phyloP scores from a whole-genome alignment of 2,888 invertebrate genomes.

The Plebejus melissa region DNA sequence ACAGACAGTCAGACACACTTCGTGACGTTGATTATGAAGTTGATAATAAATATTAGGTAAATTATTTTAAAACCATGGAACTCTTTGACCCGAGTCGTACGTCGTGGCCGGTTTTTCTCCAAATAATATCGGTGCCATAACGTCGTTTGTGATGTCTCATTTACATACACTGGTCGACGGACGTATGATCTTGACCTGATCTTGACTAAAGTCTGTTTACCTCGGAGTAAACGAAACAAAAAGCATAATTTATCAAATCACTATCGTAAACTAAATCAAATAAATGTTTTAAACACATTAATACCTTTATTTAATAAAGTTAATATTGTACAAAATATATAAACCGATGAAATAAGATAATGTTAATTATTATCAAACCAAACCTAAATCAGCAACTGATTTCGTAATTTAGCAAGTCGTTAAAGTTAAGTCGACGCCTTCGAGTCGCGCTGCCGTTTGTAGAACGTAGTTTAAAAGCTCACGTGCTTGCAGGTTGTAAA shows the following conservation, averaged over 20 bases:
- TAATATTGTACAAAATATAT: background rate
- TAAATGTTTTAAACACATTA: background rate
- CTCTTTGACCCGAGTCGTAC: background rate
- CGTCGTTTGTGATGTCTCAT: background rate
- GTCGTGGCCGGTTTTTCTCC: background rate
- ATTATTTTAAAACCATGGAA: background rate
- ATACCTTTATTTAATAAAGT: background rate
- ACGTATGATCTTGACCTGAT: constrained; percentile 6
- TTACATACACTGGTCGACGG: constrained; percentile 9
- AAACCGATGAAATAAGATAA: background rate
- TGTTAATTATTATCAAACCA: background rate
- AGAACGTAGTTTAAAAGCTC: constrained; percentile 35
- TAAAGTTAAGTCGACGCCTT: constrained; percentile 17
- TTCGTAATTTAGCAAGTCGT: background rate
- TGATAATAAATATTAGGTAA: background rate
- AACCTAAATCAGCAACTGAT: background rate
- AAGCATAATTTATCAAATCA: background rate
- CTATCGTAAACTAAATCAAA: background rate
- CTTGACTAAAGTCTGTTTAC: constrained; percentile 11
- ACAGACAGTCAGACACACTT: background rate
- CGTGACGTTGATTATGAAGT: too few relatives aligned
- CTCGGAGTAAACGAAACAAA: constrained; percentile 21
- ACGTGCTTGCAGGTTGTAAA: constrained; percentile 60
- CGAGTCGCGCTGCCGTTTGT: constrained; percentile 4
- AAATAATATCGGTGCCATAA: background rate